phyloP scores from a whole-genome alignment of 2,113 vertebrate genomes.

The Malurus alboscapulatus region DNA sequence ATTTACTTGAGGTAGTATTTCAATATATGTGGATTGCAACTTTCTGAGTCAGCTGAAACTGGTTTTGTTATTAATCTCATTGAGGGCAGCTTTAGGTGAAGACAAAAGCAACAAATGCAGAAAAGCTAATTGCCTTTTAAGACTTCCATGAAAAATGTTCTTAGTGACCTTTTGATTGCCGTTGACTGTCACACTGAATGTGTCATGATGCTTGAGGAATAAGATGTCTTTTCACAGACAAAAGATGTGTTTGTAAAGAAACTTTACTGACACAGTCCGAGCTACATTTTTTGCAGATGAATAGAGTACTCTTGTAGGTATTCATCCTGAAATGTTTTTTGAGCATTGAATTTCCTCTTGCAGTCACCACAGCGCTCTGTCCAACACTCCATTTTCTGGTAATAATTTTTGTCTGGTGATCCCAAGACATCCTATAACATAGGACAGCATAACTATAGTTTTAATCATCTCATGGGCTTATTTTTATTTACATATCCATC shows the following conservation, averaged over 20 bases:
- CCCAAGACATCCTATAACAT: neutral
- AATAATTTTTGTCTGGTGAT: neutral
- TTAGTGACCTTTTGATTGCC: neutral
- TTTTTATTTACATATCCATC: neutral
- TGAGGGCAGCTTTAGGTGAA: neutral
- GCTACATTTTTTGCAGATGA: neutral
- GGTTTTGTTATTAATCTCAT: neutral
- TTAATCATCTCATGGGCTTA: neutral
- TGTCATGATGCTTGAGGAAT: neutral
- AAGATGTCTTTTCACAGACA: neutral
- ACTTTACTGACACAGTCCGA: neutral
- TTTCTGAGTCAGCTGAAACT: neutral
- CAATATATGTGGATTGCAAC: neutral
- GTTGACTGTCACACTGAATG: neutral
- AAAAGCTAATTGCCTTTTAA: neutral
- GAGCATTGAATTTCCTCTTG: neutral
- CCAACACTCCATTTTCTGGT: neutral
- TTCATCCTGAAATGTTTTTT: neutral
- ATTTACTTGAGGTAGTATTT: neutral
- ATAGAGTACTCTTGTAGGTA: neutral
- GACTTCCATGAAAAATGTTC: neutral
- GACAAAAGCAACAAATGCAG: neutral
- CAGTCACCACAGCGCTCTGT: neutral
- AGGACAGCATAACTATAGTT: neutral
- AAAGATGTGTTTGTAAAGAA: neutral